Evolutionary conservation across 2,888 invertebrate genomes (phyloP).

Genomic region (Sclerodermus sp.): DNA sequence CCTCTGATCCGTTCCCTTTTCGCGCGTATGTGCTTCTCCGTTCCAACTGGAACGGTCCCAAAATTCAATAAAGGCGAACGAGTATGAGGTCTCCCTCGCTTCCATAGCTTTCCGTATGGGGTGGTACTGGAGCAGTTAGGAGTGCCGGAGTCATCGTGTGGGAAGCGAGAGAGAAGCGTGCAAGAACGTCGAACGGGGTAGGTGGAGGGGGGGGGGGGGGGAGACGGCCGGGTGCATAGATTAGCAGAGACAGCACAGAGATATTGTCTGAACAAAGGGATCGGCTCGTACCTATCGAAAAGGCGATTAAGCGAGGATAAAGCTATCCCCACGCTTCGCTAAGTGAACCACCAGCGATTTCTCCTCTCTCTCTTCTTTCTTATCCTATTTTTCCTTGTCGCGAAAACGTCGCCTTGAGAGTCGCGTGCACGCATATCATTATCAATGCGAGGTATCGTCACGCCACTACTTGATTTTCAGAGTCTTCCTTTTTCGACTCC

Average conservation of each 20-base stretch:
- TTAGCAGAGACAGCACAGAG: slow-evolving; percentile 41
- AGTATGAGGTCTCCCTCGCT: slow-evolving; percentile 40
- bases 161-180: slow-evolving; percentile 10
- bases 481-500: neutral
- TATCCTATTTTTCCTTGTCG: no score
- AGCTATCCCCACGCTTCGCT: slow-evolving; percentile 22
- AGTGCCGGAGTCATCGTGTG: slow-evolving; percentile 45
- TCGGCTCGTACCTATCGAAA: slow-evolving; percentile 40
- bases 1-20: slow-evolving; percentile 13
- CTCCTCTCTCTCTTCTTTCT: slow-evolving; percentile 19
- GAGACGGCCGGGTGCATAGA: slow-evolving; percentile 43
- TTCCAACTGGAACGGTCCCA: slow-evolving; percentile 49
- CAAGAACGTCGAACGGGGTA: no score
- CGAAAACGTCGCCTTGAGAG: neutral
- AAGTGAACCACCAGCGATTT: slow-evolving; percentile 7
- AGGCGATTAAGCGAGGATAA: slow-evolving; percentile 44
- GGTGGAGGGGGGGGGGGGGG: slow-evolving; percentile 3
- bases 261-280: slow-evolving; percentile 47
- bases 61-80: slow-evolving; percentile 57
- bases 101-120: slow-evolving; percentile 33
- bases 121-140: slow-evolving; percentile 31
- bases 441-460: neutral
- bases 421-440: neutral
- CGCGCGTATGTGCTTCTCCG: slow-evolving; percentile 13
- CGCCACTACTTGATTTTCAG: neutral